These are phyloP conservation scores for Nomada ferruginata DNA, from an alignment of 2,888 invertebrate genomes.

Conservation along the genomic window DNA sequence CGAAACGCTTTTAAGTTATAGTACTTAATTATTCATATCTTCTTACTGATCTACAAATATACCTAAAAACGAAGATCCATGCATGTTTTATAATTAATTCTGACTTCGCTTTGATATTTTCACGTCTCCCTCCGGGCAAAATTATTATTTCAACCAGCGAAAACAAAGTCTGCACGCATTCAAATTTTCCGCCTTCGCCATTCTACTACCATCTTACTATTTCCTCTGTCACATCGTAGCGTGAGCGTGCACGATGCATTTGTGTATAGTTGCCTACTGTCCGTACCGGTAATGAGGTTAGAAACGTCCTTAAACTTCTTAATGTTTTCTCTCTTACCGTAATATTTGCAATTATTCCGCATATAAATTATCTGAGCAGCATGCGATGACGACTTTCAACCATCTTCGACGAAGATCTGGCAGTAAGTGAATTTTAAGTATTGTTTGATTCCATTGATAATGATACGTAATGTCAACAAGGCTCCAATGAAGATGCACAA, in stretches of 20 bases:
- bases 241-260: neutral
- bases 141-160: neutral
- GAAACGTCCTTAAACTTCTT: conserved; percentile 10
- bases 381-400: conserved; percentile 73
- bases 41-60: neutral
- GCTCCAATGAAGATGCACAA: conserved; percentile 11
- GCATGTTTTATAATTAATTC: neutral
- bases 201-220: neutral
- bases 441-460: conserved; percentile 2
- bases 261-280: neutral
- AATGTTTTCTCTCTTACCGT: neutral
- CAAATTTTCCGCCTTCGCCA: conserved; percentile 42
- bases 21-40: neutral
- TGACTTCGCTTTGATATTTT: neutral
- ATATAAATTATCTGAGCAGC: conserved; percentile 23
- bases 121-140: neutral
- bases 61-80: neutral
- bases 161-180: conserved; percentile 16
- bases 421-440: conserved; percentile 69
- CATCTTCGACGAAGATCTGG: conserved; percentile 68
- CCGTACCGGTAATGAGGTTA: conserved; percentile 44
- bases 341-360: conserved; percentile 14
- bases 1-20: neutral
- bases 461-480: conserved; percentile 8
- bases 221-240: neutral